A percentile compares a stretch with the other conserved stretches of the same genome.
Evolutionary conservation across 1,140 invertebrate species (phyloP).

Genomic region (Lethocerus indicus): DNA sequence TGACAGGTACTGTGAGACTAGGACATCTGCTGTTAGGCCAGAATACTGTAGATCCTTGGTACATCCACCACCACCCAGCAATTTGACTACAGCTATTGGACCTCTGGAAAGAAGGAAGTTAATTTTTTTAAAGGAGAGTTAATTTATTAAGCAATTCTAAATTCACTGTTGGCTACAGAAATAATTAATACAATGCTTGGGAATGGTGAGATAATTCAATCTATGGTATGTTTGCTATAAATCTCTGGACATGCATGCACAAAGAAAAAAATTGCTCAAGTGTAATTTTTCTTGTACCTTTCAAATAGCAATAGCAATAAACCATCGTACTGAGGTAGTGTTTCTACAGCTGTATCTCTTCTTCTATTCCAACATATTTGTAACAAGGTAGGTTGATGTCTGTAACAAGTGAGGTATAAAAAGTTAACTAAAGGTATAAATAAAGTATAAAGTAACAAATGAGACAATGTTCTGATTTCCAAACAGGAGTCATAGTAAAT

Average conservation of each 20-base stretch:
- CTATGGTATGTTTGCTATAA: no score
- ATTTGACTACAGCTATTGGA: slow-evolving; percentile 27
- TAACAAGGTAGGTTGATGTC: slow-evolving; percentile 33
- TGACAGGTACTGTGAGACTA: slow-evolving; percentile 47
- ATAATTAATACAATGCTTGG: no score
- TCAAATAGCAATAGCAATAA: slow-evolving; percentile 39
- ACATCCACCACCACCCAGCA: slow-evolving; percentile 28
- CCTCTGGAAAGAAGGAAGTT: slow-evolving; percentile 23
- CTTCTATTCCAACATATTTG: slow-evolving; percentile 37
- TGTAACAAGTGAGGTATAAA: slow-evolving; percentile 13
- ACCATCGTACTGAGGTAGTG: slow-evolving; percentile 23
- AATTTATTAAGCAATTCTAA: slow-evolving; percentile 4
- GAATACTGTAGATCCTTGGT: no score
- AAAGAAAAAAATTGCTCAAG: no score
- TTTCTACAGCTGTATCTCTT: slow-evolving; percentile 29
- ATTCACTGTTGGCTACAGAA: no score
- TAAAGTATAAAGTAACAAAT: not conserved
- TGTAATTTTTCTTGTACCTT: slow-evolving; percentile 29
- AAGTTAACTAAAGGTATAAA: not conserved
- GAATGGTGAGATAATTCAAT: no score
- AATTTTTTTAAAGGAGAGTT: slow-evolving; percentile 4
- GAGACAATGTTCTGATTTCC: not conserved
- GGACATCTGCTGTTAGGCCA: slow-evolving; percentile 33
- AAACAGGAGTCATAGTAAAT: not conserved
- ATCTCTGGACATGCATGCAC: no score